Base-by-base conservation (phyloP, 1,140 invertebrate genomes). In the Palaemon carinicauda region DNA sequence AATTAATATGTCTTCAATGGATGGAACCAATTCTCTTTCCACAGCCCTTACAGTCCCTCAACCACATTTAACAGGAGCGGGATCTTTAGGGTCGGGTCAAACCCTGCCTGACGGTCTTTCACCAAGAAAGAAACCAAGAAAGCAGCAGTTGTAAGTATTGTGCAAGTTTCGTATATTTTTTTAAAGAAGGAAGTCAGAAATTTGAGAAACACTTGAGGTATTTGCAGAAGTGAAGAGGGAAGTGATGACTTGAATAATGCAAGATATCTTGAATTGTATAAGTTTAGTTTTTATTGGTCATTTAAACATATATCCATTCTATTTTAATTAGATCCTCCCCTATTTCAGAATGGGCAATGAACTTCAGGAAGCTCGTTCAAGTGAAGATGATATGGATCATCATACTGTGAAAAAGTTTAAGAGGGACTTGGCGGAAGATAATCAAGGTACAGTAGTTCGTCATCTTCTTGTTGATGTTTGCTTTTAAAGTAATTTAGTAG, bases 91-190 rank as follows among this genome's bases (percentile, higher is more conserved):
- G 89, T 24, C 90, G 80, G 31, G 89, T 54, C 75, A 85, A 41
- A 41, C 77, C 24, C 83, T 90, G 53, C 88, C 90, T 33, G 94
- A 94, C 53, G 95, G 95, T 91, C 94, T 92, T 90, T 94, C 92
- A 73, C 95, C 95, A 3, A 92, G 95, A 88, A 96, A 96, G 91
- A 95, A 96, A 91, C 95, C 95, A 0, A 91, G 95, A 84, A 96
- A 96, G 91, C 95, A 96, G 89, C 92, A 94, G 90, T 89, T 95
- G 94, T 94, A 92, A 93, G 93, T 92, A 56, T 24, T 90, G 29
- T 33, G 65, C 2, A 2, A n/a, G n/a, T n/a, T n/a, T n/a, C n/a
- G n/a, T n/a, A 31, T 17, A 29, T 10, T 74, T 74, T 0, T 60
- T 1, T 60, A 60, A 60, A 60, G 10, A 41, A 65, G 19, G 60